These are phyloP conservation scores for Carposina sasakii DNA, from an alignment of 1,140 invertebrate genomes.

Conservation along the genomic window DNA sequence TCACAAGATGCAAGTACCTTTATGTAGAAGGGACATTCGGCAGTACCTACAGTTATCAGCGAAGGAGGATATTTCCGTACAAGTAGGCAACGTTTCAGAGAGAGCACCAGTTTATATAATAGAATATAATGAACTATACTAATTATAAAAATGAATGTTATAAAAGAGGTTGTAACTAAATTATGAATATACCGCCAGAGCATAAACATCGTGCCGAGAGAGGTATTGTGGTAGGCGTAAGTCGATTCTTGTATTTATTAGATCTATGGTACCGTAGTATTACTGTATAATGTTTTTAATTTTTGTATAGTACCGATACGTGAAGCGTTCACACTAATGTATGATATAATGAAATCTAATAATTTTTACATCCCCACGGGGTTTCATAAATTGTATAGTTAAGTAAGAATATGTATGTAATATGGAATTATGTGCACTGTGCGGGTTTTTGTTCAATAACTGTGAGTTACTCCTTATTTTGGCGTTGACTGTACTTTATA, in stretches of 20 bases:
- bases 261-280: conserved; percentile 65
- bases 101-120: conserved; percentile 44
- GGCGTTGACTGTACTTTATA: too few species aligned
- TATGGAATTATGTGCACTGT: too few species aligned
- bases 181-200: conserved; percentile 53
- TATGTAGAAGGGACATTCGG: too few species aligned
- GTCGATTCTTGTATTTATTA: conserved; percentile 67
- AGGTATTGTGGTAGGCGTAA: conserved; percentile 63
- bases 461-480: too few species aligned
- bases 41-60: too few species aligned
- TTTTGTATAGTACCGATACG: conserved; percentile 67
- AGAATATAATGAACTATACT: conserved; percentile 55
- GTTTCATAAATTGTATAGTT: conserved; percentile 58
- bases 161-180: conserved; percentile 69
- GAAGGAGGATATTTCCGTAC: too few species aligned
- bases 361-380: conserved; percentile 49
- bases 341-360: conserved; percentile 57
- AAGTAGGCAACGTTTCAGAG: conserved; percentile 45
- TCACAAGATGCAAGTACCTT: too few species aligned
- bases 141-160: conserved; percentile 60
- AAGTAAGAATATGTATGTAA: conserved; percentile 61
- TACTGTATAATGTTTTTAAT: conserved; percentile 69
- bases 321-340: conserved; percentile 48
- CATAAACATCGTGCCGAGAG: conserved; percentile 40
- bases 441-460: too few species aligned